These are phyloP conservation scores for Lasioglossum malachurum DNA, from an alignment of 2,888 invertebrate genomes.

Conservation along the genomic window DNA sequence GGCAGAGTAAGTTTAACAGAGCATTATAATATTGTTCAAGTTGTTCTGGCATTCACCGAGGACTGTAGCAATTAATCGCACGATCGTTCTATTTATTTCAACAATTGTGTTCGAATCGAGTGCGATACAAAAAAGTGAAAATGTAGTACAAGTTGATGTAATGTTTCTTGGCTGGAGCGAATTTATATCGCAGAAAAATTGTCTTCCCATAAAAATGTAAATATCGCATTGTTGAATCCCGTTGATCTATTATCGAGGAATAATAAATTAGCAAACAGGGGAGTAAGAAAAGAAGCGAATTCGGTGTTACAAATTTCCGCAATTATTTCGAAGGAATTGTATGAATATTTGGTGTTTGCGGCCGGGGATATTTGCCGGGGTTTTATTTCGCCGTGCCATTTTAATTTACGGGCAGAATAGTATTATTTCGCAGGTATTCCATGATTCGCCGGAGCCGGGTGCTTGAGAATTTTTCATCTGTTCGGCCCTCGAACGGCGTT, in stretches of 20 bases:
- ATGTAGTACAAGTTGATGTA: not conserved
- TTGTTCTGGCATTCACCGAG: not conserved
- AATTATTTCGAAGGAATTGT: constrained; percentile 9
- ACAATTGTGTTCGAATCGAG: not conserved
- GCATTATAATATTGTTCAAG: not conserved
- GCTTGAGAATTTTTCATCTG: constrained; percentile 58
- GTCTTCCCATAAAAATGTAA: not conserved
- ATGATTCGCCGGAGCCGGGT: constrained; percentile 29
- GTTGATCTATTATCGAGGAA: not conserved
- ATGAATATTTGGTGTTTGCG: constrained; percentile 7
- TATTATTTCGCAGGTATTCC: constrained; percentile 57
- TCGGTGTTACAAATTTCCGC: not conserved
- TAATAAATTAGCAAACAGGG: not conserved
- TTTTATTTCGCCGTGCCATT: constrained; percentile 38
- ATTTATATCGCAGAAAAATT: not conserved
- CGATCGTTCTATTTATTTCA: not conserved
- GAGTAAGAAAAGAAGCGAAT: not conserved
- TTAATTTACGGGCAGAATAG: constrained; percentile 56
- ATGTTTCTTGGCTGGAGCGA: not conserved
- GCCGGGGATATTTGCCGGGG: not conserved
- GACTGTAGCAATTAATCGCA: not conserved
- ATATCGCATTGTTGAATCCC: not conserved
- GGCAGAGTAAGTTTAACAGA: not conserved
- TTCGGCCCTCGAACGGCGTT: constrained; percentile 52
- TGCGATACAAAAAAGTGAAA: not conserved